These are phyloP conservation scores for Larimichthys crocea DNA, from an alignment of 2,113 vertebrate genomes.

Conservation along the genomic window DNA sequence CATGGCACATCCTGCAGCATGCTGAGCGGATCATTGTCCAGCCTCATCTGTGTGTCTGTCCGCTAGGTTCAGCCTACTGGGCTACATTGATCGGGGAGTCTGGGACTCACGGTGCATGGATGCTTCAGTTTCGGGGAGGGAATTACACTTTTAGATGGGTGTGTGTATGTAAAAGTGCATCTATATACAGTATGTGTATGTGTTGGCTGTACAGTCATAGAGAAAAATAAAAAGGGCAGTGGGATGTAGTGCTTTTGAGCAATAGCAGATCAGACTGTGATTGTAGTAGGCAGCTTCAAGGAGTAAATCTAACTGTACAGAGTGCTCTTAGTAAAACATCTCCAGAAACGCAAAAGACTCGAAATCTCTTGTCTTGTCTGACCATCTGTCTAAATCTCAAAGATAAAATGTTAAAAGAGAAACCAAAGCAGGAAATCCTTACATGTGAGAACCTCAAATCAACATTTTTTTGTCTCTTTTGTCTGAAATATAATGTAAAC, in stretches of 20 bases:
- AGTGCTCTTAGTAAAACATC: not conserved
- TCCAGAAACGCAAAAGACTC: not conserved
- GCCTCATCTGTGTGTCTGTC: constrained; percentile 44
- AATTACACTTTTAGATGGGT: constrained; percentile 22
- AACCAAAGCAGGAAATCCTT: not conserved
- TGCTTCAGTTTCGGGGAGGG: constrained; percentile 17
- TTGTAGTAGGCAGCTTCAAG: not conserved
- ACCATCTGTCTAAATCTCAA: not conserved
- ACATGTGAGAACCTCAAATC: too few species aligned
- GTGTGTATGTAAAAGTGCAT: not conserved
- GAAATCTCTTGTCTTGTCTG: not conserved
- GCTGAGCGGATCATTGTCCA: constrained; percentile 73
- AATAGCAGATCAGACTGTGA: not conserved
- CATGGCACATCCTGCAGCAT: constrained; percentile 74
- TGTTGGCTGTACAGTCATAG: not conserved
- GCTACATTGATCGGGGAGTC: constrained; percentile 65
- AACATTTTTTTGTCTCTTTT: not conserved
- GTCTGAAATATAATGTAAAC: not conserved
- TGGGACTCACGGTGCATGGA: constrained; percentile 54
- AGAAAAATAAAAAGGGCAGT: not conserved
- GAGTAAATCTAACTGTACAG: not conserved
- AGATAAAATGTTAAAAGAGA: not conserved
- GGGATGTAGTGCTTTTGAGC: not conserved
- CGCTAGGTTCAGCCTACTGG: constrained; percentile 41
- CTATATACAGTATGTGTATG: constrained; percentile 22